Conservation (phyloP, 2,888 invertebrate genomes). For the Dendrolimus pini region DNA sequence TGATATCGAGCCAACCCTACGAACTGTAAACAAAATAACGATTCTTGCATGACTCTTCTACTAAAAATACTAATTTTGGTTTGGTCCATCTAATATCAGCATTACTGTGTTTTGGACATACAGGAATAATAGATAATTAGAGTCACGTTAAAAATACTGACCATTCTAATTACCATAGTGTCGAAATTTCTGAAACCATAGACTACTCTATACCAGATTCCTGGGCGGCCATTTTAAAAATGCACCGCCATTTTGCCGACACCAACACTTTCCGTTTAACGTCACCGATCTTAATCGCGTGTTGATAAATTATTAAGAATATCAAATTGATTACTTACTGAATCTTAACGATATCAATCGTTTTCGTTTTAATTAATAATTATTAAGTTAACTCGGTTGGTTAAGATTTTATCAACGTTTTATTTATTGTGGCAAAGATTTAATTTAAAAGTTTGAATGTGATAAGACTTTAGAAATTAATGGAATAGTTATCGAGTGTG, state of each 20-base stretch:
- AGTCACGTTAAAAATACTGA: too few species aligned
- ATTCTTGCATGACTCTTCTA: too few species aligned
- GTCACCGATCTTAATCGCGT: conserved; percentile 42
- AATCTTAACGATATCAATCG: conserved; percentile 46
- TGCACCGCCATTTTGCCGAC: conserved; percentile 43
- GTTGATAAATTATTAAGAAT: conserved; percentile 66
- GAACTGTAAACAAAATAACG: too few species aligned
- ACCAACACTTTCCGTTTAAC: conserved; percentile 26
- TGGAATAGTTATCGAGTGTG: too few species aligned
- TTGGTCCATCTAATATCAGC: too few species aligned
- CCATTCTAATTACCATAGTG: too few species aligned
- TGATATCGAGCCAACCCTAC: too few species aligned
- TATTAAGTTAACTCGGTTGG: conserved; percentile 40
- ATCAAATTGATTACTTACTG: conserved; percentile 62
- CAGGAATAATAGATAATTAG: too few species aligned
- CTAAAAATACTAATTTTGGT: too few species aligned
- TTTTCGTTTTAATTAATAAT: conserved; percentile 51
- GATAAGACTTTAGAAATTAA: too few species aligned
- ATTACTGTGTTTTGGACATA: too few species aligned
- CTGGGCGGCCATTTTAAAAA: conserved; percentile 49
- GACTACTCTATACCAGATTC: conserved; percentile 38
- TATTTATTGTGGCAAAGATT: conserved; percentile 13
- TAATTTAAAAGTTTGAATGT: neutral
- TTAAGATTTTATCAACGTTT: conserved; percentile 24
- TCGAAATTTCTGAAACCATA: conserved; percentile 16